Evolutionary conservation across 2,797 vertebrate genomes (phyloP).

Genomic region (Mus spretus): DNA sequence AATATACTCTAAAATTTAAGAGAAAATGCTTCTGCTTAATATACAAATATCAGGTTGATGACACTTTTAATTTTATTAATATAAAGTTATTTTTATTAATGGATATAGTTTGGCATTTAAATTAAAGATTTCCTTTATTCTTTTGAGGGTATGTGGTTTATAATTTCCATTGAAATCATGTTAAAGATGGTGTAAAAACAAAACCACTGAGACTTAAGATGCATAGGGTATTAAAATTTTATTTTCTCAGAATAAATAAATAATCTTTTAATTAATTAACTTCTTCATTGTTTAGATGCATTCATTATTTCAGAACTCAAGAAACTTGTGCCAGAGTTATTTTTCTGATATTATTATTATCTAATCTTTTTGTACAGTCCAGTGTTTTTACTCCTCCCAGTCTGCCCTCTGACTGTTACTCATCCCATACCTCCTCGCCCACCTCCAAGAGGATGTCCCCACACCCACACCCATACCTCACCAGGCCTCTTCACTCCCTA

Average conservation of each 20-base stretch:
- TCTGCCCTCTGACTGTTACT: too few relatives aligned
- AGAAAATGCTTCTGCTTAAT: conserved; percentile 10
- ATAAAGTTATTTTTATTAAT: conserved; percentile 13
- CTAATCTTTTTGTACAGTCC: too few relatives aligned
- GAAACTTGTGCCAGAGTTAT: conserved; percentile 66
- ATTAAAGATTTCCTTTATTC: conserved; percentile 41
- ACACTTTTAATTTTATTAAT: conserved; percentile 51
- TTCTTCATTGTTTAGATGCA: conserved; percentile 80
- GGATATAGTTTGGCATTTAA: conserved; percentile 63
- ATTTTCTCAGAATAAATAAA: conserved; percentile 81
- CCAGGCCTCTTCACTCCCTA: too few relatives aligned
- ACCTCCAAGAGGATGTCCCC: too few relatives aligned
- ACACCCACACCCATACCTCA: too few relatives aligned
- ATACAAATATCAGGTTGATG: conserved; percentile 71
- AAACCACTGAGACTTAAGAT: conserved; percentile 74
- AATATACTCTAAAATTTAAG: conserved; percentile 52
- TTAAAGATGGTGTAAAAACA: conserved; percentile 53
- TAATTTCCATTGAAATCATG: conserved; percentile 47
- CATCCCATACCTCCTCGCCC: too few relatives aligned
- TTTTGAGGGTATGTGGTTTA: conserved; percentile 71
- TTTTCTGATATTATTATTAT: too few relatives aligned
- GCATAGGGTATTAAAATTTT: conserved; percentile 78
- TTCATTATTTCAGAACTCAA: conserved; percentile 78
- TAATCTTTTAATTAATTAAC: conserved; percentile 79
- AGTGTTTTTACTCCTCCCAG: too few relatives aligned